Evolutionary conservation across 2,888 invertebrate species (phyloP).

Genomic region (Yponomeuta evonymella): DNA sequence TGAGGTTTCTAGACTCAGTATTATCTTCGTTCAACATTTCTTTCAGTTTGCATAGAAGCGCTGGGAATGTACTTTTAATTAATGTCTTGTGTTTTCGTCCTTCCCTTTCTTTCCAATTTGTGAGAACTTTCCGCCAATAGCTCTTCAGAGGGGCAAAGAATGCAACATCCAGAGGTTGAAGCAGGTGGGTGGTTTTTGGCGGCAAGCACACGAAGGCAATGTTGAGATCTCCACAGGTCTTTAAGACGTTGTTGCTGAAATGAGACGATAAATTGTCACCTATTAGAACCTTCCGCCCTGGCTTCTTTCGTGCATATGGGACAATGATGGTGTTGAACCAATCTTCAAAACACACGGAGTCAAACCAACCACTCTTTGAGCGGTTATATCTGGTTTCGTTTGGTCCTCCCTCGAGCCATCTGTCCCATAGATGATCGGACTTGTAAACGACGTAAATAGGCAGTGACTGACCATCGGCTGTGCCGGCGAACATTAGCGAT

Average conservation of each 20-base stretch:
- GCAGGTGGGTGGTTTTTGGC: constrained; percentile 36
- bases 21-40: constrained; percentile 16
- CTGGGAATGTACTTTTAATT: constrained; percentile 21
- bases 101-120: constrained; percentile 26
- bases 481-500: constrained; percentile 44
- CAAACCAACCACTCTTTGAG: constrained; percentile 44
- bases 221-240: constrained; percentile 35
- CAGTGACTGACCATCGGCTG: constrained; percentile 39
- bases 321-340: constrained; percentile 32
- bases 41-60: constrained; percentile 17
- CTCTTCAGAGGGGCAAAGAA: constrained; percentile 36
- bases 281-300: constrained; percentile 38
- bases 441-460: constrained; percentile 53
- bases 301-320: constrained; percentile 27
- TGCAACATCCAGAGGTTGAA: constrained; percentile 41
- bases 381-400: constrained; percentile 39
- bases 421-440: constrained; percentile 38
- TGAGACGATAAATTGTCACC: constrained; percentile 46
- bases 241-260: constrained; percentile 30
- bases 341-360: constrained; percentile 35
- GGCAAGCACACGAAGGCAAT: constrained; percentile 41
- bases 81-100: constrained; percentile 18
- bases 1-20: constrained; percentile 18
- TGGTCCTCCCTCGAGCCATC: constrained; percentile 48
- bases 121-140: constrained; percentile 29